phyloP scores from a whole-genome alignment of 2,797 vertebrate species.

The Microctenopoma steveboyesi region DNA sequence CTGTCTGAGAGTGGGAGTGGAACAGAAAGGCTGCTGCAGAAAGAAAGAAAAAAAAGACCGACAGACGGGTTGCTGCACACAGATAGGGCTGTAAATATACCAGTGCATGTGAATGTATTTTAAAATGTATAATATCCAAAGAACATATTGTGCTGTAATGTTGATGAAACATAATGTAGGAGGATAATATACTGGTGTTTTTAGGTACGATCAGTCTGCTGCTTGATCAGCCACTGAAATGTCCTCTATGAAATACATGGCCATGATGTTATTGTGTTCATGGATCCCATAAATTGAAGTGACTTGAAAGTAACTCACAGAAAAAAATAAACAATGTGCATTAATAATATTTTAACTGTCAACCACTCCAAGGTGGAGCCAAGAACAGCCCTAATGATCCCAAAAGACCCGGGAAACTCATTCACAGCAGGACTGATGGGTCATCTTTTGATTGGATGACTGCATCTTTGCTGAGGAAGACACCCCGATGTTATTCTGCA shows the following conservation, averaged over 20 bases:
- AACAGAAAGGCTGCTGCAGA: not conserved
- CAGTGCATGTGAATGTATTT: not conserved
- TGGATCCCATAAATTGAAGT: no score
- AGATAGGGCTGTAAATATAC: constrained; percentile 5
- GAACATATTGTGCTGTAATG: not conserved
- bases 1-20: constrained; percentile 32
- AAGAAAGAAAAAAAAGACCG: not conserved
- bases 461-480: not conserved
- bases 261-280: no score
- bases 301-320: no score
- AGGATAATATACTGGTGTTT: not conserved
- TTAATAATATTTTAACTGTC: no score
- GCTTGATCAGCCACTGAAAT: not conserved
- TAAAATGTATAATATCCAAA: not conserved
- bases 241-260: no score
- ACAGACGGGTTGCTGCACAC: constrained; percentile 1
- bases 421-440: constrained; percentile 1
- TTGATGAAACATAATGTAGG: not conserved
- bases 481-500: not conserved
- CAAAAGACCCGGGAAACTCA: no score
- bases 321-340: no score
- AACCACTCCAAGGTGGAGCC: no score
- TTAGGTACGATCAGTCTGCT: not conserved
- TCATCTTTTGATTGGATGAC: constrained; percentile 1
- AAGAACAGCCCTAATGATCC: no score